Evolutionary conservation across 2,888 invertebrate genomes (phyloP), one percentile per base, ranked within the genome.

Genomic region (Hirtodrosophila histrioides): DNA sequence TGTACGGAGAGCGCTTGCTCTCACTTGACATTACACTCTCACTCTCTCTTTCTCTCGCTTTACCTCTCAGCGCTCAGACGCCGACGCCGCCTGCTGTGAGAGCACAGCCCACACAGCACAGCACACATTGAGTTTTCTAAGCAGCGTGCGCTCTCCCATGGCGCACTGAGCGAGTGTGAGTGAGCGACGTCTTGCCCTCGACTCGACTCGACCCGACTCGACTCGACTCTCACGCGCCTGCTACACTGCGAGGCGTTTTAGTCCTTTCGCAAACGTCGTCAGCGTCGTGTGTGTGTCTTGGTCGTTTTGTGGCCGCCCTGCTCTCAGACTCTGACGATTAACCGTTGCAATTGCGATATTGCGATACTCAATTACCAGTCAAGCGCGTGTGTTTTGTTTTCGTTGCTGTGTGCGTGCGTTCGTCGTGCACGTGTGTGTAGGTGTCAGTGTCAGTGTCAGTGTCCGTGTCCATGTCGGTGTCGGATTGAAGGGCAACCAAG

Each of bases 251-350:
- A 73, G 48, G 75, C 79, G 78, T 84, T 81, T 89, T 86, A 89
- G 90, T 89, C 89, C 89, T 90, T 89, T 89, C 82, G 82, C 87
- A 89, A 86, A 87, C 90, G 88, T 89, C 88, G 89, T 75, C 86
- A 82, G 83, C 74, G 86, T 82, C 83, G 80, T 82, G 78, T 81
- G 75, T 75, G 78, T 78, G 83, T 85, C 86, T 88, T 89, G 80
- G 81, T 85, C 81, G 81, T 31, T 6, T 29, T 60, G 5, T 27
- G 43, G 76, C 78, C 78, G 55, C 57, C 29, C 39, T 56, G 55
- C 58, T 65, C 61, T 75, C 51, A 62, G 45, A 70, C 69, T 74
- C 54, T 66, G 62, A 49, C 75, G 75, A 66, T 73, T 66, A 66
- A 62, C 70, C 73, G 75, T 73, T 73, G 74, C 64, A 64, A 49